phyloP scores from a whole-genome alignment of 2,888 invertebrate genomes.

The Catocala nupta region DNA sequence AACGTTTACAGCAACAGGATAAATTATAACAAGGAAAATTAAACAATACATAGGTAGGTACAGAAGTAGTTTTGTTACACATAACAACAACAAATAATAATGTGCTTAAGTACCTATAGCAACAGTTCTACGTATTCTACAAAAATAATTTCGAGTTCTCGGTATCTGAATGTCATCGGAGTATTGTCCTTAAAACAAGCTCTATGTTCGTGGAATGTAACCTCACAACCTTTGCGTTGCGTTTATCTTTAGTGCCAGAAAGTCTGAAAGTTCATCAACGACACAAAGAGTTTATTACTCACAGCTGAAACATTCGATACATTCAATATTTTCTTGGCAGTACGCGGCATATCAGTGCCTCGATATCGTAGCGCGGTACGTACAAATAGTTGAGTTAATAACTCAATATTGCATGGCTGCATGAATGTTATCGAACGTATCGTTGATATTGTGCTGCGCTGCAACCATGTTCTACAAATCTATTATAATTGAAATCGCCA shows the following conservation, averaged over 20 bases:
- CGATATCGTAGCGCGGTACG: neutral
- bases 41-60: neutral
- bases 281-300: slow-evolving; percentile 5
- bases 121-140: too few species aligned
- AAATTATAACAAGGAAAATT: slow-evolving; percentile 4
- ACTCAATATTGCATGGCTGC: slow-evolving; percentile 9
- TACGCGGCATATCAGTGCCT: slow-evolving; percentile 5
- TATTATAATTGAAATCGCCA: too few species aligned
- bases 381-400: neutral
- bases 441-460: neutral
- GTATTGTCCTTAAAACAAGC: too few species aligned
- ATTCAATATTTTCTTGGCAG: neutral
- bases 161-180: too few species aligned
- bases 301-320: slow-evolving; percentile 2
- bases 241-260: neutral
- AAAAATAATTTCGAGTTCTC: too few species aligned
- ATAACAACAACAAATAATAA: too few species aligned
- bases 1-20: slow-evolving; percentile 4
- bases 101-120: too few species aligned
- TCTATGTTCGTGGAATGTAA: neutral
- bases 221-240: neutral
- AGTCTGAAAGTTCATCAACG: neutral
- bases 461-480: too few species aligned
- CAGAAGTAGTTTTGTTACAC: neutral
- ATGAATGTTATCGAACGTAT: slow-evolving; percentile 6